These are phyloP conservation scores for Hyphantria cunea DNA, from an alignment of 1,140 invertebrate species.

Conservation along the genomic window DNA sequence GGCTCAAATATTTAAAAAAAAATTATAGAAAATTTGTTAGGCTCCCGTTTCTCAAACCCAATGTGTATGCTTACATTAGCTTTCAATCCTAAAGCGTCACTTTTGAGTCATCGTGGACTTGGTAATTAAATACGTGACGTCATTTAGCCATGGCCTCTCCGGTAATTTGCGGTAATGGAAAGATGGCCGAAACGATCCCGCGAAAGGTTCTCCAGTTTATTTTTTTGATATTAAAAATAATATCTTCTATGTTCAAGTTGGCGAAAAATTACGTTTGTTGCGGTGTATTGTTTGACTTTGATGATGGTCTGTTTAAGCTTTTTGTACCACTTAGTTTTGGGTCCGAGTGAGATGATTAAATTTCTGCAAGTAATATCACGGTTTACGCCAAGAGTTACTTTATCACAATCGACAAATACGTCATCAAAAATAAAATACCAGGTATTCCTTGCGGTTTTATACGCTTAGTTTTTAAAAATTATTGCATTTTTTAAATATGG, in stretches of 20 bases:
- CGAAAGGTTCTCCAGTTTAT: conserved; percentile 22
- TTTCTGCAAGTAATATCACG: too few relatives aligned
- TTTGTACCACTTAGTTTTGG: background rate
- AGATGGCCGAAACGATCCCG: conserved; percentile 35
- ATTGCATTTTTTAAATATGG: too few relatives aligned
- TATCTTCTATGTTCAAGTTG: conserved; percentile 34
- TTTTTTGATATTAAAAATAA: conserved; percentile 31
- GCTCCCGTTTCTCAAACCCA: too few relatives aligned
- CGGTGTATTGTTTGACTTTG: conserved; percentile 15
- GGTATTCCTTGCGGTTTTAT: too few relatives aligned
- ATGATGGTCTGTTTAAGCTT: background rate
- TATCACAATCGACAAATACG: too few relatives aligned
- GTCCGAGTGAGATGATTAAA: background rate
- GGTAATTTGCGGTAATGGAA: conserved; percentile 58
- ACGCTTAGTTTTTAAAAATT: too few relatives aligned
- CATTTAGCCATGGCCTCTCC: conserved; percentile 49
- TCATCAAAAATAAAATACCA: too few relatives aligned
- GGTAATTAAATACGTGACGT: conserved; percentile 73
- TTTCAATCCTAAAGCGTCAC: conserved; percentile 56
- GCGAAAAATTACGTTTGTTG: conserved; percentile 26
- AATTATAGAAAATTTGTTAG: too few relatives aligned
- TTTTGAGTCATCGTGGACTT: conserved; percentile 50
- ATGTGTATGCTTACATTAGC: conserved; percentile 42
- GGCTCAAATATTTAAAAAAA: too few relatives aligned
- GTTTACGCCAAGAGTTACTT: too few relatives aligned